phyloP scores from a whole-genome alignment of 2,113 vertebrate genomes.

The Cercopithecus mona region DNA sequence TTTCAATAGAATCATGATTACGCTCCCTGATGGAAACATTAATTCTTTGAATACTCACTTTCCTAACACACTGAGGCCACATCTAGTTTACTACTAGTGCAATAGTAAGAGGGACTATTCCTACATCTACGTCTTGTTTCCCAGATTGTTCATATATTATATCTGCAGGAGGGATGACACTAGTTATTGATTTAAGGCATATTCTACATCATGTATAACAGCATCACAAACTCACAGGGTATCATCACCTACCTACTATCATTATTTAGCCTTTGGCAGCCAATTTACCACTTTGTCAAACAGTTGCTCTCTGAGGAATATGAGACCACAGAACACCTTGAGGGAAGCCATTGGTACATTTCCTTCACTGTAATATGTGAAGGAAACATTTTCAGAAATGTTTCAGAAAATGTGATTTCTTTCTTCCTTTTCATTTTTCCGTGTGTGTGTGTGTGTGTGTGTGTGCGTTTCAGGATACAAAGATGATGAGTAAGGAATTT shows the following conservation, averaged over 20 bases:
- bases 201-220: neutral
- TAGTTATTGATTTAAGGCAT: neutral
- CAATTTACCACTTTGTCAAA: neutral
- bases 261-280: neutral
- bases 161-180: neutral
- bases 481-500: neutral
- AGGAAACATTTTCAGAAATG: too few species aligned
- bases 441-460: too few species aligned
- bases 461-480: neutral
- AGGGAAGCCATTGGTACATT: neutral
- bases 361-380: neutral
- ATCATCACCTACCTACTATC: neutral
- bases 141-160: neutral
- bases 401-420: neutral
- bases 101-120: neutral
- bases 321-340: neutral
- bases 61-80: neutral
- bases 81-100: neutral
- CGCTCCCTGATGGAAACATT: neutral
- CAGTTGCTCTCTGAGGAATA: neutral
- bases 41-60: neutral
- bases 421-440: neutral
- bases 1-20: neutral
- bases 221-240: neutral
- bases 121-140: neutral